Base-by-base conservation (phyloP, 2,113 vertebrate genomes). In the Hylia prasina region DNA sequence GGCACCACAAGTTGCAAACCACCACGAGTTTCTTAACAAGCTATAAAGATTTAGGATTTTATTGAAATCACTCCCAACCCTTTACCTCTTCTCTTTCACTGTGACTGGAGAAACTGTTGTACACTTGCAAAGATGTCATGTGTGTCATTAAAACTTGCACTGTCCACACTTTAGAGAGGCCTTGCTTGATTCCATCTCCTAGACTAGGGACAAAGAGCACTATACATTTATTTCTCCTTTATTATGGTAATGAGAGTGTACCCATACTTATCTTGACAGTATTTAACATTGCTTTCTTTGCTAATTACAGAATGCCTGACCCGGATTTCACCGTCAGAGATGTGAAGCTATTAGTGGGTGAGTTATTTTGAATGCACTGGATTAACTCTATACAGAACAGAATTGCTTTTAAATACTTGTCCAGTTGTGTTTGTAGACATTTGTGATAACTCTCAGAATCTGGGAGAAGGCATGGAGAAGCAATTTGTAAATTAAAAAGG, bases 271-370 rank as follows among this genome's bases (percentile, higher is more conserved):
- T 78, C 73, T 57, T 68, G 82, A 90, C 4, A 15, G 79, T 83
- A 77, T 95, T 95, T 94, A 96, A 97, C 42, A 6, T 89, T 93
- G 86, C 70, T 94, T 91, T 94, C 89, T 91, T 92, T 66, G 56
- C 89, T 94, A 86, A 87, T 87, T 96, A 54, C 90, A 99, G 99
- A 94, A 99, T 99, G 99, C 99, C 99, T 44, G 99, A 99, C 96
- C 98, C 98, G 31, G 98, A 99, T 94, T 99, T 99, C 94, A 99
- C 98, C 37, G 98, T 99, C 61, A 98, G 99, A 95, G 99, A 99
- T 64, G 99, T 99, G 97, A 99, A 99, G 97, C 98, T 99, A 87
- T 98, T 99, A 82, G 99, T 99, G 96, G 99, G 99, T 99, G 98
- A 99, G 99, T 99, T 87, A 76, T 93, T 89, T 68, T 91, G 87